A percentile compares a stretch with the other conserved stretches of the same genome.
Conservation (phyloP, 2,888 invertebrate species). For the Ischnus inquisitorius region DNA sequence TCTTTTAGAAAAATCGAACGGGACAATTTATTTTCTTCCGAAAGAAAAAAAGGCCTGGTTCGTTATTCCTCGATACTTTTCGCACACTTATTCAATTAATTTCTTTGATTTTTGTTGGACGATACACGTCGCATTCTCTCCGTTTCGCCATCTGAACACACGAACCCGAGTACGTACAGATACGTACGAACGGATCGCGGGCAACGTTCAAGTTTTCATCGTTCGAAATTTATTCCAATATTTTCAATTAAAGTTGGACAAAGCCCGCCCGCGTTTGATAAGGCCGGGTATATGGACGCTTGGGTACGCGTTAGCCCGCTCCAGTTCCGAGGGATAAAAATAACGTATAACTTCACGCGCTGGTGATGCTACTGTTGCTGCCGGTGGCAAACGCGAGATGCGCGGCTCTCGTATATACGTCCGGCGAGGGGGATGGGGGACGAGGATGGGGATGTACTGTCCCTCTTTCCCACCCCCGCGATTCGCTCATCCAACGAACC, state of each 20-base stretch:
- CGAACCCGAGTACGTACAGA: slow-evolving; percentile 36
- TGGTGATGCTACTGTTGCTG: slow-evolving; percentile 74
- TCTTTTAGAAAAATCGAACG: not conserved
- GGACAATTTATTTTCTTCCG: not conserved
- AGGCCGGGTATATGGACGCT: slow-evolving; percentile 72
- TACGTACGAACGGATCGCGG: slow-evolving; percentile 51
- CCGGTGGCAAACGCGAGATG: slow-evolving; percentile 45
- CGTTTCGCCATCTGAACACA: slow-evolving; percentile 60
- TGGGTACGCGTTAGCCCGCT: slow-evolving; percentile 76
- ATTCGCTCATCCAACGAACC: slow-evolving; percentile 32
- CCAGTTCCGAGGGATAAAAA: slow-evolving; percentile 81
- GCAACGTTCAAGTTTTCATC: slow-evolving; percentile 71
- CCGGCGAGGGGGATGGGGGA: not conserved
- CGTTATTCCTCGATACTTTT: not conserved
- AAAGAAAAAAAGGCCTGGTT: not conserved
- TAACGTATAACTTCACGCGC: slow-evolving; percentile 78
- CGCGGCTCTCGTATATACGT: slow-evolving; percentile 17
- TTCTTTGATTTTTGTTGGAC: slow-evolving; percentile 60
- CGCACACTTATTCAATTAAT: slow-evolving; percentile 40
- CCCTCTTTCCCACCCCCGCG: slow-evolving; percentile 40
- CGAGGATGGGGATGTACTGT: slow-evolving; percentile 8
- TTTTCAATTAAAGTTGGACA: slow-evolving; percentile 85
- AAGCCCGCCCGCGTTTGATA: slow-evolving; percentile 79
- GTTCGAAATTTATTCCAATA: slow-evolving; percentile 84
- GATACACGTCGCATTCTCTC: slow-evolving; percentile 50